phyloP scores from a whole-genome alignment of 1,140 invertebrate genomes.

The Drosophila novamexicana region DNA sequence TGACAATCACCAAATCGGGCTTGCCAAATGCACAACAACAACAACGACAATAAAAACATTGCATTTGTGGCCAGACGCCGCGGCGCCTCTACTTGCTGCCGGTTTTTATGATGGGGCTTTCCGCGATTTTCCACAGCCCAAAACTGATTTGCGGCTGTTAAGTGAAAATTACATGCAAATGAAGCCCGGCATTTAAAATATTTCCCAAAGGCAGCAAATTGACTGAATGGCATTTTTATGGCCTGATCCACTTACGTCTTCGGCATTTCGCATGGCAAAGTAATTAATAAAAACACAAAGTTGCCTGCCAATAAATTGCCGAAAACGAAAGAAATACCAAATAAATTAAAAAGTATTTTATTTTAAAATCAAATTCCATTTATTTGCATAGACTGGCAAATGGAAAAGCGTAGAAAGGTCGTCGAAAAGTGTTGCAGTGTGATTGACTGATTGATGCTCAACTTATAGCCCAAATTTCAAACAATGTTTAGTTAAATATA shows the following conservation, averaged over 20 bases:
- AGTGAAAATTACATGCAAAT: constrained; percentile 71
- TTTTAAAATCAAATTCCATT: background rate
- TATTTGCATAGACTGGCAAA: background rate
- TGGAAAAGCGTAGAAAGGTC: background rate
- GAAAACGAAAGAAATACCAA: background rate
- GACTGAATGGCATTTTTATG: constrained; percentile 55
- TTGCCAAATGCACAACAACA: constrained; percentile 56
- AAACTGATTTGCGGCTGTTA: constrained; percentile 67
- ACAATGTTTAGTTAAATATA: no score
- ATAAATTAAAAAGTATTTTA: background rate
- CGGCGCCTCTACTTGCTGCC: constrained; percentile 52
- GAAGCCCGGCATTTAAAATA: constrained; percentile 61
- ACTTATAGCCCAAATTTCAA: no score
- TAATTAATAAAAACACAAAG: constrained; percentile 24
- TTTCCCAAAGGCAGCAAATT: constrained; percentile 57
- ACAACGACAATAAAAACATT: constrained; percentile 15
- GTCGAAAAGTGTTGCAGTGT: background rate
- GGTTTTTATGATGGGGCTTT: constrained; percentile 67
- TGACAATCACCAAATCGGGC: constrained; percentile 70
- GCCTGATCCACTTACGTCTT: constrained; percentile 15
- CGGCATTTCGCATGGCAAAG: background rate
- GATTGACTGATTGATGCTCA: no score
- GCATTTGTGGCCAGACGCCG: constrained; percentile 26
- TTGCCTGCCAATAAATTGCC: background rate
- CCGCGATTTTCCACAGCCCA: constrained; percentile 16